phyloP scores from a whole-genome alignment of 2,888 invertebrate species.

The Ophion ventricosus region DNA sequence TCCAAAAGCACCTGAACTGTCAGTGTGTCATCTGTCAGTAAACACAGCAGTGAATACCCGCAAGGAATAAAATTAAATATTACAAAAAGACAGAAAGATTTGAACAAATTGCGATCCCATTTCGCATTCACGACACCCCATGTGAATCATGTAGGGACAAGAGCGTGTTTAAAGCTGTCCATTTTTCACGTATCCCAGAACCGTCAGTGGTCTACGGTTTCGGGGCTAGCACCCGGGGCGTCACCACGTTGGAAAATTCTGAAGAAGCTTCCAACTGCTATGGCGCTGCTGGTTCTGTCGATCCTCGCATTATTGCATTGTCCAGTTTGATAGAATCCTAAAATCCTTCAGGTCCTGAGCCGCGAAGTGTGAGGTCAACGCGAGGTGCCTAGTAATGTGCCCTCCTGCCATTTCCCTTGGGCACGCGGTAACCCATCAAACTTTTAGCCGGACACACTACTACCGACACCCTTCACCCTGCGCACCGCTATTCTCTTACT shows the following conservation, averaged over 20 bases:
- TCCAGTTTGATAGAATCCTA: conserved; percentile 83
- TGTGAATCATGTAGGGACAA: not conserved
- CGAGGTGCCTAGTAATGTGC: conserved; percentile 81
- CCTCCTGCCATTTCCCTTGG: conserved; percentile 77
- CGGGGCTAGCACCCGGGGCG: not conserved
- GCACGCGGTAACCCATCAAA: conserved; percentile 82
- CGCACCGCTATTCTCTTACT: conserved; percentile 54
- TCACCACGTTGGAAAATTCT: conserved; percentile 47
- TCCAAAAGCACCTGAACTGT: not conserved
- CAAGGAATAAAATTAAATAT: not conserved
- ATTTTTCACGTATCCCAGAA: conserved; percentile 74
- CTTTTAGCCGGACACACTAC: conserved; percentile 81
- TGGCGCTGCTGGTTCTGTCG: conserved; percentile 37
- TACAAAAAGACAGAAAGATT: not conserved
- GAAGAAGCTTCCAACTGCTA: conserved; percentile 34
- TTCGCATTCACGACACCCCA: not conserved
- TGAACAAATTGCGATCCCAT: not conserved
- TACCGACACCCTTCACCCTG: conserved; percentile 71
- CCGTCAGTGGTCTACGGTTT: not conserved
- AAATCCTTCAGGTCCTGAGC: conserved; percentile 81
- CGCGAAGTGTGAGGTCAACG: conserved; percentile 72
- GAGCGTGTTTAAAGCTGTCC: conserved; percentile 46
- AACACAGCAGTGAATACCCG: not conserved
- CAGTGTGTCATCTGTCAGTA: not conserved
- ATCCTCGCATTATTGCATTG: conserved; percentile 81